Evolutionary conservation across 1,140 invertebrate species (phyloP), one percentile per base, ranked within the genome.

Genomic region (Drosophila sturtevanti): DNA sequence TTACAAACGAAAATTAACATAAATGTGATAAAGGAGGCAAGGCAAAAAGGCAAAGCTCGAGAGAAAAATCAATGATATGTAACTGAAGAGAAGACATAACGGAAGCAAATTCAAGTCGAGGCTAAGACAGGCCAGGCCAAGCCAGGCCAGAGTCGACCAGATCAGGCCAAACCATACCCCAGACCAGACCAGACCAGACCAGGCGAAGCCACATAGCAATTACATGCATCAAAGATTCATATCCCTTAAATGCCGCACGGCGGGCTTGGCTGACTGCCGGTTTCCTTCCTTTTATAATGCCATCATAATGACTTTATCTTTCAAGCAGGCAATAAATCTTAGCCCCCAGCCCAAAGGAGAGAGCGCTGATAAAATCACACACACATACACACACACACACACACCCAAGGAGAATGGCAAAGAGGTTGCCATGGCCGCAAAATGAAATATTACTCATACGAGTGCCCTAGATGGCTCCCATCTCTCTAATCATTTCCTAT

Each of bases 161-260:
- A 69, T 63, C 44, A 52, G 41, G 62, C 34, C 18, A 70, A 60
- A 67, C 34, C 10, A 70, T 54, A 56, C 51, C 71, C 51, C 71
- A 59, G 51, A 64, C 64, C 44, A 52, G 24, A 63, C 34, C 18
- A 70, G 58, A 31, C 27, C 51, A 55, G 48, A 68, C 41, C 6
- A 24, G 24, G 34, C 58, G 35, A 35, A 16, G 35, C 35, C 35
- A 31, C 59, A 59, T 37, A 63, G 72, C 84, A 87, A 87, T 87
- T 87, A 87, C 79, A 89, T 74, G 84, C 84, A 87, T 87, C 84
- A 87, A 87, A 87, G 84, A 87, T 87, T 87, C 84, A 87, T 89
- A 80, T 89, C 79, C 31, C 72, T 74, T 87, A 87, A 87, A 82
- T 81, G 84, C 76, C 75, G 74, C 82, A 71, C 69, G 74, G 78